phyloP scores from a whole-genome alignment of 2,888 invertebrate genomes.

The Parascotia fuliginaria region DNA sequence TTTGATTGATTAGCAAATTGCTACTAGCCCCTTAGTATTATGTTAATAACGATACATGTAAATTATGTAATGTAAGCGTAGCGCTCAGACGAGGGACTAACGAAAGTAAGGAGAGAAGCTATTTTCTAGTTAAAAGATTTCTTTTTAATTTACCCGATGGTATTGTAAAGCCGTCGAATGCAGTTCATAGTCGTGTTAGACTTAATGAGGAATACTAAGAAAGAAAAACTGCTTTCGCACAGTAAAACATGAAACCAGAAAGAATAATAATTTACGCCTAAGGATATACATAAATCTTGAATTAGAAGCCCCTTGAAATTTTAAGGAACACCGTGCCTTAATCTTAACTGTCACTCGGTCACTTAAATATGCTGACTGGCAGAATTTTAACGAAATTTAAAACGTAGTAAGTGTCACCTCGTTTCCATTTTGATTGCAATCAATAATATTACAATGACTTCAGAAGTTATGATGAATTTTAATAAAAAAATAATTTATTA shows the following conservation, averaged over 20 bases:
- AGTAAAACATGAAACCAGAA: neutral
- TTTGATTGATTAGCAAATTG: too few relatives aligned
- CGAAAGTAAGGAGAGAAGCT: too few relatives aligned
- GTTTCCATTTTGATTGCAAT: neutral
- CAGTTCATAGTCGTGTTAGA: too few relatives aligned
- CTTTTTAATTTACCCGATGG: too few relatives aligned
- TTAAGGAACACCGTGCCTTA: constrained; percentile 28
- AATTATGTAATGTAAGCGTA: too few relatives aligned
- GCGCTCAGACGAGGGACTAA: too few relatives aligned
- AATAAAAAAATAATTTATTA: neutral
- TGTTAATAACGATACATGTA: too few relatives aligned
- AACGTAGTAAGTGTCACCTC: neutral
- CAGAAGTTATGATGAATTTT: neutral
- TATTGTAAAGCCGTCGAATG: too few relatives aligned
- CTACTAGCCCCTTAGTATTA: too few relatives aligned
- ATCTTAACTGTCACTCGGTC: constrained; percentile 32
- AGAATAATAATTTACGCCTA: neutral
- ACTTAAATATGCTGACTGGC: constrained; percentile 27
- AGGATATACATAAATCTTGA: neutral
- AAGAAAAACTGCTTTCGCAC: neutral
- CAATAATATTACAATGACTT: neutral
- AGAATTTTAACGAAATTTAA: constrained; percentile 33
- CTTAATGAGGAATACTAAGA: neutral
- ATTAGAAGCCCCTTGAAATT: constrained; percentile 20
- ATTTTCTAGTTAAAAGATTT: too few relatives aligned